Base-by-base conservation (phyloP, 2,888 invertebrate genomes). In the Melanostoma mellinum region DNA sequence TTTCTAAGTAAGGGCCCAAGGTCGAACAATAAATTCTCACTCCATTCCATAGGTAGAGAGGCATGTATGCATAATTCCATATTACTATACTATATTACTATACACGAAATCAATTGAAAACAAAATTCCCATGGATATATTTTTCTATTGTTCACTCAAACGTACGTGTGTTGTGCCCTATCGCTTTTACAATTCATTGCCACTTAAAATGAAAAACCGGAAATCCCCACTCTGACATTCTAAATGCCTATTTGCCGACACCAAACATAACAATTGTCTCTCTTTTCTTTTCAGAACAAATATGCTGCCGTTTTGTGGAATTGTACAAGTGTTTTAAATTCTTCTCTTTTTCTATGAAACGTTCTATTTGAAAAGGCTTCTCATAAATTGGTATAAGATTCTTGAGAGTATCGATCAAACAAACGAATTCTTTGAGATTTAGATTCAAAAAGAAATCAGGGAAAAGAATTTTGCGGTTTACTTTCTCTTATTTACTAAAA, bases 201-300 rank as follows among this genome's bases (percentile, higher is more conserved):
- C 50, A 67, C 67, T 68, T 68, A 42, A 68, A 53, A 44, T 35
- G 53, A 67, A 67, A 65, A 67, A 53, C 55, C 68, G 53, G 68
- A 68, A 68, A 68, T 68, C 55, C 46, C 35, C 35, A 55, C n/a
- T 55, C 44, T 30, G 20, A 20, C 20, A 20, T 20, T 20, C 20
- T 20, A 20, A 30, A 4, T 60, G 33, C 33, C 44, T 55, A 30
- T 56, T 38, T 56, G 36, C 9, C 10, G 36, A 53, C 36, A 20
- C 20, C 20, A 20, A 20, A 20, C 20, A 20, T 20, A 20, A 20
- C 20, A 20, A 20, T 20, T n/a, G 4, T 40, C n/a, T 42, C 8
- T 6, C 9, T n/a, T 32, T 65, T 50, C 63, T n/a, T 52, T 63
- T n/a, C 20, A 63, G 50, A 65, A 40, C 50, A 65, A 52, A 67